These are phyloP conservation scores for Leptinotarsa texana DNA, from an alignment of 1,140 invertebrate species.

Conservation along the genomic window DNA sequence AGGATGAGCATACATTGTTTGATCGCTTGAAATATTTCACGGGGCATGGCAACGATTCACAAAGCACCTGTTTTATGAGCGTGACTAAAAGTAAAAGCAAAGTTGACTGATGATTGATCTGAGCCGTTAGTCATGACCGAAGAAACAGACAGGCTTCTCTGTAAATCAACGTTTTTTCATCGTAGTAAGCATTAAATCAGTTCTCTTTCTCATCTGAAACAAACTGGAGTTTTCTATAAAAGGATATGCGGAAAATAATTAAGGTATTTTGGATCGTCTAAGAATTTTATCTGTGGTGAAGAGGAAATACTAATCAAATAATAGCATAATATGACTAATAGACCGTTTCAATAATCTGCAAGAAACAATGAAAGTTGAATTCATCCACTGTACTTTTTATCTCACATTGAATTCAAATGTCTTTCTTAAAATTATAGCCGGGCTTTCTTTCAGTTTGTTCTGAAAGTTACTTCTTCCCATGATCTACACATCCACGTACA, in stretches of 20 bases:
- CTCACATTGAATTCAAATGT: too few species aligned
- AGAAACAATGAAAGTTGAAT: too few species aligned
- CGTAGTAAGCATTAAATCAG: neutral
- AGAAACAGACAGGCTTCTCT: conserved; percentile 6
- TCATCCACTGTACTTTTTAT: too few species aligned
- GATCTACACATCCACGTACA: too few species aligned
- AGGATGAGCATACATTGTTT: neutral
- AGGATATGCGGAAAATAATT: neutral
- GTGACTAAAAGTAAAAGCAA: conserved; percentile 37
- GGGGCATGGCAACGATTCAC: conserved; percentile 4
- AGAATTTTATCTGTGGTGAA: too few species aligned
- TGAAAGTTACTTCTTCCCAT: too few species aligned
- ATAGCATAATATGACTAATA: too few species aligned
- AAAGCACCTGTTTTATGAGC: conserved; percentile 31
- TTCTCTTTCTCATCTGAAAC: neutral
- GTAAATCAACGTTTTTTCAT: neutral
- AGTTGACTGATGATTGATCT: conserved; percentile 31
- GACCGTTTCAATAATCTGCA: too few species aligned
- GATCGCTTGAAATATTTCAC: neutral
- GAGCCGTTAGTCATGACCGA: conserved; percentile 28
- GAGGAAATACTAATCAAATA: too few species aligned
- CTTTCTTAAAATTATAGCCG: too few species aligned
- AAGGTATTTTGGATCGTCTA: neutral
- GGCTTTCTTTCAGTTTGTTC: too few species aligned
- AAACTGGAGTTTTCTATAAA: neutral